Evolutionary conservation across 2,797 vertebrate genomes (phyloP).

Genomic region (Danio kyathit): DNA sequence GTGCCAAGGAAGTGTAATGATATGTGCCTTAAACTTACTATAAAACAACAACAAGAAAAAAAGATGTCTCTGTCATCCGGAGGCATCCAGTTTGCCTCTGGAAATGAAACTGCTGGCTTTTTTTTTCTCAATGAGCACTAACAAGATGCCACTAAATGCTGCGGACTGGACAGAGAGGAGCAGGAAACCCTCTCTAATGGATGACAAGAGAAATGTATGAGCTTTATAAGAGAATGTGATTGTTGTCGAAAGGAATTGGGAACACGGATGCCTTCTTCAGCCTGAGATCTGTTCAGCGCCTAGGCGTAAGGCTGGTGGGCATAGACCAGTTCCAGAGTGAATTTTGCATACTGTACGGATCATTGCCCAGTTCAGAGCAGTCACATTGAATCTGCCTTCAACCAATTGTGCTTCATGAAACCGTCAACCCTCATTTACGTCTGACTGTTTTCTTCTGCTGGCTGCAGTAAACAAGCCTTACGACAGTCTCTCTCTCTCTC

Average conservation of each 20-base stretch:
- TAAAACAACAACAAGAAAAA: constrained; percentile 41
- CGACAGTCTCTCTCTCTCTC: constrained; percentile 34
- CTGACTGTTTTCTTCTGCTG: constrained; percentile 72
- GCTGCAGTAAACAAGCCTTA: constrained; percentile 32
- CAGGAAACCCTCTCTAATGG: constrained; percentile 82
- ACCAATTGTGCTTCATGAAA: constrained; percentile 98
- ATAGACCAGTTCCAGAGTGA: constrained; percentile 96
- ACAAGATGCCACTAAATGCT: constrained; percentile 68
- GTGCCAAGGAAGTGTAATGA: constrained; percentile 64
- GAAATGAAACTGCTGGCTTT: constrained; percentile 43
- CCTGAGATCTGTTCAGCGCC: constrained; percentile 87
- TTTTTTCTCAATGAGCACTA: constrained; percentile 43
- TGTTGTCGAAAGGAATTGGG: constrained; percentile 96
- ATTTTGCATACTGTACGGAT: constrained; percentile 99
- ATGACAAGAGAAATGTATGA: constrained; percentile 88
- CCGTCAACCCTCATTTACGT: constrained; percentile 98
- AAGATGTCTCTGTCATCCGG: constrained; percentile 63
- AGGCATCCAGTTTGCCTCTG: constrained; percentile 59
- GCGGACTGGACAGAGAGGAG: constrained; percentile 60
- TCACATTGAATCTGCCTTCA: constrained; percentile 98
- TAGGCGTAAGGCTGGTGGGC: constrained; percentile 95
- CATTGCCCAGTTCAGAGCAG: constrained; percentile 98
- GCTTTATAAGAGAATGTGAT: constrained; percentile 92
- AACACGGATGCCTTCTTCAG: constrained; percentile 86
- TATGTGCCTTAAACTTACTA: constrained; percentile 41